Evolutionary conservation across 2,888 invertebrate genomes (phyloP), one percentile per base, ranked within the genome.

Genomic region (Aspidiotus destructor): DNA sequence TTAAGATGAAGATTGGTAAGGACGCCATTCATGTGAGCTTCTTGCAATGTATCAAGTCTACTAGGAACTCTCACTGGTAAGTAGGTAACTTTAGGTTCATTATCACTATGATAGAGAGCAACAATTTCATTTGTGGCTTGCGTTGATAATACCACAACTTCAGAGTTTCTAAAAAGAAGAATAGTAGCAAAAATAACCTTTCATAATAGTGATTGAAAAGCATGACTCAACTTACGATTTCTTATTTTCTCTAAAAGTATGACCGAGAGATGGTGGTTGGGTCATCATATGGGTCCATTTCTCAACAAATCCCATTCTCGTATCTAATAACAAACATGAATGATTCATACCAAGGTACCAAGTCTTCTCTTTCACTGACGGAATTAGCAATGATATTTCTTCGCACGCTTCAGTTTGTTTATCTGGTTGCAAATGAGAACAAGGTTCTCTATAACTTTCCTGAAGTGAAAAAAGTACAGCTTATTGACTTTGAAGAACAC

Each of bases 261-360:
- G 13, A 10, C 69, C 69, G 7, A 62, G 13, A 57, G 41, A 40
- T 44, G 71, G 71, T 62, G 71, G 13, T 54, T 60, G 63, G 44
- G 71, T 55, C 17, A 71, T 70, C 71, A 71, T 71, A 44, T 71
- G 71, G 41, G 60, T 60, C 54, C 70, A 71, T 69, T 70, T 70
- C 48, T 68, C 60, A 0, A 61, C 16, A 41, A 71, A 70, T 13
- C 71, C 69, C n/a, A 64, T 62, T 67, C 71, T 64, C 2, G 41
- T 48, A 41, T 71, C 71, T 41, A 70, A 67, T 60, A 70, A 67
- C 13, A 71, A 65, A 48, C 71, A 62, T 9, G 70, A 53, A 69
- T 71, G 71, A 28, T 58, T 69, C n/a, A 68, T 53, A 17, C 69
- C 64, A 8, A 71, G 41, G 62, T 69, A 71, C 62, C 44, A 69